phyloP scores from a whole-genome alignment of 2,888 invertebrate genomes.

The Globia sparganii region DNA sequence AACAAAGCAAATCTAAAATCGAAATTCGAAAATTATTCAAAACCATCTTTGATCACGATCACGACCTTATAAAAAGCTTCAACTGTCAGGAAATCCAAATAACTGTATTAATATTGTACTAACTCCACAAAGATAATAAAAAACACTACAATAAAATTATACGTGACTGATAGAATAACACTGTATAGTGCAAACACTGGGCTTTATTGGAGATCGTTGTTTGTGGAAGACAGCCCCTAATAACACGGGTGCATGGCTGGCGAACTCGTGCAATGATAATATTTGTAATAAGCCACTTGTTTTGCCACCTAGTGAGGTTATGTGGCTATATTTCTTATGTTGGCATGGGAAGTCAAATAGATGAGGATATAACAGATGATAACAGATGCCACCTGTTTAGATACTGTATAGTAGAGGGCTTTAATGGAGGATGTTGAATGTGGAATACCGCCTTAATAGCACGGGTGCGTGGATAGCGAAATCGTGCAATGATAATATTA shows the following conservation, averaged over 20 bases:
- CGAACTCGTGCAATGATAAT: constrained; percentile 51
- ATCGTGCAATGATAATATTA: too few species aligned
- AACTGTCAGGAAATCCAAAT: neutral
- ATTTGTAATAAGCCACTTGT: constrained; percentile 50
- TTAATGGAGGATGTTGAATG: neutral
- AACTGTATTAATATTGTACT: constrained; percentile 12
- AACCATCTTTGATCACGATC: neutral
- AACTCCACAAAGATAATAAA: constrained; percentile 34
- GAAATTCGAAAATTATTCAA: neutral
- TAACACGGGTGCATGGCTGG: constrained; percentile 52
- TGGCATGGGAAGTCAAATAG: neutral
- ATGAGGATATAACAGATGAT: too few species aligned
- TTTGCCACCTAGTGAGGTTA: constrained; percentile 36
- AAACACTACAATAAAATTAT: constrained; percentile 58
- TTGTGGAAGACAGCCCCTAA: constrained; percentile 53
- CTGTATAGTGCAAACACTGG: constrained; percentile 48
- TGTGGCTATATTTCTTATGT: neutral
- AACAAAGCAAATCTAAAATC: neutral
- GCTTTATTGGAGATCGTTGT: constrained; percentile 57
- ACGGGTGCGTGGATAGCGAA: too few species aligned
- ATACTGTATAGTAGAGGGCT: neutral
- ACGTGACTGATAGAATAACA: constrained; percentile 56
- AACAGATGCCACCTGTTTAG: too few species aligned
- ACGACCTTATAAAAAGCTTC: neutral
- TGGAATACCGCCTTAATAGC: too few species aligned